Conservation (phyloP, 2,113 vertebrate genomes). For the Megatriorchis doriae region DNA sequence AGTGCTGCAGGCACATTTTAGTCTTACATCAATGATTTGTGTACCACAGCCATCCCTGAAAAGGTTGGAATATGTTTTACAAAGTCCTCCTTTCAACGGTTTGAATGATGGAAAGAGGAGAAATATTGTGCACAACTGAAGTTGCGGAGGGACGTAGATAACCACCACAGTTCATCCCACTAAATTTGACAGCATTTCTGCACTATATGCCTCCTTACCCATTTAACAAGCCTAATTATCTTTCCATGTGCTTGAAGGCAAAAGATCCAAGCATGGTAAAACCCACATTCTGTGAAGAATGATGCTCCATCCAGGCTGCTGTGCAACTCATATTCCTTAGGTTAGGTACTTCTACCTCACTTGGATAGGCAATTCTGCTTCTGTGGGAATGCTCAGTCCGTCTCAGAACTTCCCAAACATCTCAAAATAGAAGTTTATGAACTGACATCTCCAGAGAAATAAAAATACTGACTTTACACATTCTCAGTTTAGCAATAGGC, state of each 20-base stretch:
- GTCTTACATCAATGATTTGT: neutral
- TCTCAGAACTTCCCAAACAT: neutral
- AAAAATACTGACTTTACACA: neutral
- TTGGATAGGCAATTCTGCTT: neutral
- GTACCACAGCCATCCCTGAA: neutral
- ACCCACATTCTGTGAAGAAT: neutral
- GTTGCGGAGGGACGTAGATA: neutral
- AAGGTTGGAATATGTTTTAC: neutral
- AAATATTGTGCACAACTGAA: neutral
- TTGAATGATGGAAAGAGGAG: neutral
- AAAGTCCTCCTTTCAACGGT: neutral
- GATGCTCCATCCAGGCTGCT: neutral
- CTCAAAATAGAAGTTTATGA: neutral
- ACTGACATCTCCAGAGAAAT: neutral
- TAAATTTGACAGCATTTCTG: neutral
- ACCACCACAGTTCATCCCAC: neutral
- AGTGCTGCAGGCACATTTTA: neutral
- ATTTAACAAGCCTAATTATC: neutral
- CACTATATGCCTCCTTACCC: neutral
- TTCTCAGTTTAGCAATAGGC: neutral
- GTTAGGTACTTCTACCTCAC: neutral
- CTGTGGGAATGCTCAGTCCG: neutral
- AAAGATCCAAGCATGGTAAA: neutral
- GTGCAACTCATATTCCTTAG: neutral
- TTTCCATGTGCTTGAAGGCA: neutral